phyloP scores from a whole-genome alignment of 2,797 vertebrate species.

The Brotula barbata region DNA sequence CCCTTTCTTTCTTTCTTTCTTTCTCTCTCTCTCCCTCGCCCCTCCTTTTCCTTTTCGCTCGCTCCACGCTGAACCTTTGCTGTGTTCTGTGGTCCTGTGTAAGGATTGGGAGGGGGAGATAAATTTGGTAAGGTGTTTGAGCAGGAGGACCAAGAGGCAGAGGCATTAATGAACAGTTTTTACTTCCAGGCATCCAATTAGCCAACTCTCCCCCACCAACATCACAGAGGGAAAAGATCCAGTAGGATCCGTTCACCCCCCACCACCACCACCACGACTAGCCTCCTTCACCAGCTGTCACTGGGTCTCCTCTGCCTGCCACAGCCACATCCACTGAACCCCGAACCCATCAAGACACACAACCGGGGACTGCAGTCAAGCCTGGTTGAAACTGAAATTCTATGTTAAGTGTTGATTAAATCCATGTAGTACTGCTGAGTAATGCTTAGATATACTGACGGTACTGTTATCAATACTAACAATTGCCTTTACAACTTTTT shows the following conservation, averaged over 20 bases:
- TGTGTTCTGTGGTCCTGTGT: slow-evolving; percentile 63
- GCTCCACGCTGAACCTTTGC: slow-evolving; percentile 60
- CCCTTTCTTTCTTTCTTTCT: slow-evolving; percentile 59
- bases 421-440: no score
- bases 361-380: no score
- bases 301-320: neutral
- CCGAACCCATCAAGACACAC: no score
- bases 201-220: slow-evolving; percentile 61
- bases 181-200: slow-evolving; percentile 79
- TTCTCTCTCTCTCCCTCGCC: slow-evolving; percentile 12
- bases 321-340: no score
- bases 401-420: no score
- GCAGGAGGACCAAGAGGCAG: slow-evolving; percentile 67
- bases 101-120: slow-evolving; percentile 64
- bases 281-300: slow-evolving; percentile 17
- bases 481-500: no score
- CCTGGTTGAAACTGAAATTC: no score
- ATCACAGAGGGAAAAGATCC: slow-evolving; percentile 68
- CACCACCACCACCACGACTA: neutral
- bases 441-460: no score
- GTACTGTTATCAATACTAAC: no score
- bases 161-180: slow-evolving; percentile 79
- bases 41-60: slow-evolving; percentile 38
- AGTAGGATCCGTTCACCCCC: slow-evolving; percentile 49
- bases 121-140: slow-evolving; percentile 78